Conservation (phyloP, 2,888 invertebrate species). For the Eristalis tenax region DNA sequence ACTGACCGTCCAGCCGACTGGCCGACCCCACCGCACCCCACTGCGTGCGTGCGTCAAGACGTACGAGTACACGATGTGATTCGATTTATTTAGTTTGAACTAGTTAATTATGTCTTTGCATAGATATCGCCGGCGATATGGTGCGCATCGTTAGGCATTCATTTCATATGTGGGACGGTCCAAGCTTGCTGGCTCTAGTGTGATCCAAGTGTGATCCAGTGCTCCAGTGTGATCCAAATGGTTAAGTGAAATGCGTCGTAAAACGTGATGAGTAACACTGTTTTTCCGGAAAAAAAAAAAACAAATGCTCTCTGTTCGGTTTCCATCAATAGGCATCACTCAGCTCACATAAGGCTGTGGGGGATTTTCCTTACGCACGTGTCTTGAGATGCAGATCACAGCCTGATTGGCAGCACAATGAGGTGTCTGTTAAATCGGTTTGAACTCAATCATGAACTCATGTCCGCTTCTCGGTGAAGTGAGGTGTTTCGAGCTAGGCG, state of each 20-base stretch:
- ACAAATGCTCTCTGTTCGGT: neutral
- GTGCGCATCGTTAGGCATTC: neutral
- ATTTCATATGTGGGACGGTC: neutral
- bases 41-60: neutral
- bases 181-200: too few relatives aligned
- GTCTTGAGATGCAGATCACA: neutral
- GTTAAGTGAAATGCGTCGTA: neutral
- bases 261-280: neutral
- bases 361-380: neutral
- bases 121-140: neutral
- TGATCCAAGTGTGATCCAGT: too few relatives aligned
- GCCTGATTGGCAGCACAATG: neutral
- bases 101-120: constrained; percentile 5
- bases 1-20: neutral
- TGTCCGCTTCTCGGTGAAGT: neutral
- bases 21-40: neutral
- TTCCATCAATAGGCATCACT: neutral
- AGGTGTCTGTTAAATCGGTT: neutral
- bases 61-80: neutral
- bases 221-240: too few relatives aligned
- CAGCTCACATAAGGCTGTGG: too few relatives aligned
- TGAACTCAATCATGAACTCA: neutral
- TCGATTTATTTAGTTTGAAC: constrained; percentile 13
- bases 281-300: neutral
- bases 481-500: neutral